These are phyloP conservation scores for Phaonia tiefii DNA, from an alignment of 2,888 invertebrate species.

Conservation along the genomic window DNA sequence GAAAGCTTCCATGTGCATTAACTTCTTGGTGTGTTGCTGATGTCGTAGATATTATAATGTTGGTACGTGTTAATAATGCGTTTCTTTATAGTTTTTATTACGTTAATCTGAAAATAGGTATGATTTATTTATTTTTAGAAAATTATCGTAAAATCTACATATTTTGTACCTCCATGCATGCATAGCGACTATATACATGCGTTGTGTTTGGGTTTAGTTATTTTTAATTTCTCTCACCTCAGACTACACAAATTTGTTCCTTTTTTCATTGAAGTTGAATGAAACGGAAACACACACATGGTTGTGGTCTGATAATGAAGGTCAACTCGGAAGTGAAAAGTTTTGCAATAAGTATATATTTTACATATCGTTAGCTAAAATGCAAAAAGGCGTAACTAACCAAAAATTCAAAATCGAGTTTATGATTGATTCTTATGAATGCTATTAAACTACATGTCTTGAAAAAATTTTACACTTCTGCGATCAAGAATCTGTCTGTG, in stretches of 20 bases:
- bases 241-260: neutral
- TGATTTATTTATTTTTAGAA: constrained; percentile 1
- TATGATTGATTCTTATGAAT: too few relatives aligned
- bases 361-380: too few relatives aligned
- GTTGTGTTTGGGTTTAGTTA: constrained; percentile 35
- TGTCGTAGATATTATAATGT: neutral
- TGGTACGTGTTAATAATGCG: constrained; percentile 25
- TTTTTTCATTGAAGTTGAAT: neutral
- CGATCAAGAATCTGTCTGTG: too few relatives aligned
- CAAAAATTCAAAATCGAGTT: too few relatives aligned
- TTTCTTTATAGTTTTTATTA: constrained; percentile 4
- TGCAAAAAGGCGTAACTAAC: too few relatives aligned
- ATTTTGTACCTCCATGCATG: constrained; percentile 9
- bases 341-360: too few relatives aligned
- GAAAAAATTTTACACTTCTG: too few relatives aligned
- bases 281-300: neutral
- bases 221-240: constrained; percentile 47
- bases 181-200: neutral
- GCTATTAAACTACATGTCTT: too few relatives aligned
- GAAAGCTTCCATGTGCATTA: neutral
- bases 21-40: neutral
- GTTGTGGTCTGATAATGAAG: neutral
- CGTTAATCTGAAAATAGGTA: constrained; percentile 17
- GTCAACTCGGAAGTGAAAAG: neutral
- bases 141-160: constrained; percentile 34